Evolutionary conservation across 2,888 invertebrate genomes (phyloP).

Genomic region (Pseudococcus jackbeardsleyi): DNA sequence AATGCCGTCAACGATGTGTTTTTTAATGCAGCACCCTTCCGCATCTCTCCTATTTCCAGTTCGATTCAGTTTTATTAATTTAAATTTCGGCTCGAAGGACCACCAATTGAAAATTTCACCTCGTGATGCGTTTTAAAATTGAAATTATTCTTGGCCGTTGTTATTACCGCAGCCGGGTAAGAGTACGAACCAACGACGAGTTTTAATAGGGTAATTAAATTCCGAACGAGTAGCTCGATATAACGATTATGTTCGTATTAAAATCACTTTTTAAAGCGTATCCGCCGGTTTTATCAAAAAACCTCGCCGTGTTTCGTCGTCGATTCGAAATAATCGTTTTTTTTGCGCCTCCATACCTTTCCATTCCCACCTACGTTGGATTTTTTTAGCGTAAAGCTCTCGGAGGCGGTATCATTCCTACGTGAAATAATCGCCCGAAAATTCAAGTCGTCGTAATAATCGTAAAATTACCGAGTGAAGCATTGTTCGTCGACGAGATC

Average conservation of each 20-base stretch:
- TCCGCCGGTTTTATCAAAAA: constrained; percentile 6
- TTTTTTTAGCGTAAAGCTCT: too few species aligned
- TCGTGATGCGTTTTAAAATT: constrained; percentile 15
- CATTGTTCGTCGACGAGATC: neutral
- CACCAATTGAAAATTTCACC: constrained; percentile 5
- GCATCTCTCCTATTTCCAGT: neutral
- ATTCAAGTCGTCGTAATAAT: constrained; percentile 1
- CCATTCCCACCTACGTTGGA: neutral
- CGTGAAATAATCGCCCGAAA: neutral
- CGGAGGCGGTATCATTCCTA: neutral
- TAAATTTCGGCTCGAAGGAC: neutral
- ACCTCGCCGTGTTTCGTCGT: neutral
- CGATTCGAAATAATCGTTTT: neutral
- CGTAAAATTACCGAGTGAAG: constrained; percentile 13
- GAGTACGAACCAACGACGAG: neutral
- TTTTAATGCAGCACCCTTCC: neutral
- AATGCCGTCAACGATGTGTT: neutral
- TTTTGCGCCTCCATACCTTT: neutral
- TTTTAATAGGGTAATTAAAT: constrained; percentile 33
- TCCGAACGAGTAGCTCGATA: constrained; percentile 37
- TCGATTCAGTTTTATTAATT: constrained; percentile 10
- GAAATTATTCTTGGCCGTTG: constrained; percentile 3
- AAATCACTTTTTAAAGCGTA: constrained; percentile 22
- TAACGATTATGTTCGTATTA: constrained; percentile 32
- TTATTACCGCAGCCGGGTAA: neutral